phyloP scores from a whole-genome alignment of 1,140 invertebrate genomes.

The Lethrus apterus region DNA sequence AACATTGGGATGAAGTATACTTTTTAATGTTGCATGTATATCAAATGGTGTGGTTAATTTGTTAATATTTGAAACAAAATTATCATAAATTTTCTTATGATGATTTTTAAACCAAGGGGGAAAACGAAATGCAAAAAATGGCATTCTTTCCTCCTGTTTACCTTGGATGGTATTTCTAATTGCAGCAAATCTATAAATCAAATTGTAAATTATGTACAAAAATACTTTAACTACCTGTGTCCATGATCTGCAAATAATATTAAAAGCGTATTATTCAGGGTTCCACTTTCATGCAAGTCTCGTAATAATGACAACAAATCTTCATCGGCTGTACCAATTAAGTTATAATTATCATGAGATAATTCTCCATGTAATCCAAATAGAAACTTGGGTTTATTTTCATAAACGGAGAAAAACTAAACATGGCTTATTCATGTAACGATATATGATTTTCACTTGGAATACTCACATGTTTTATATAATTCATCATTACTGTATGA shows the following conservation, averaged over 20 bases:
- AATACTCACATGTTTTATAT: slow-evolving; percentile 55
- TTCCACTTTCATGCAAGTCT: slow-evolving; percentile 49
- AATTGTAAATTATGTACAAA: no score
- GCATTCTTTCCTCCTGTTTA: slow-evolving; percentile 81
- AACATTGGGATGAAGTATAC: slow-evolving; percentile 49
- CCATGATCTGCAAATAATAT: slow-evolving; percentile 87
- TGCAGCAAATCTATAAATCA: slow-evolving; percentile 63
- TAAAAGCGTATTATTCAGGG: slow-evolving; percentile 71
- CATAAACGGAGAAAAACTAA: slow-evolving; percentile 49
- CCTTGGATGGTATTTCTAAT: slow-evolving; percentile 81
- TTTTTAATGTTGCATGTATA: slow-evolving; percentile 63
- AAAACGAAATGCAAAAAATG: slow-evolving; percentile 74
- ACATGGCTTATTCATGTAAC: slow-evolving; percentile 6
- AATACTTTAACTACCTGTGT: no score
- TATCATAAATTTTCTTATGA: slow-evolving; percentile 53
- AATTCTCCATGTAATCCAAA: slow-evolving; percentile 85
- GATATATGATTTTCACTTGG: no score
- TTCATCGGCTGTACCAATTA: slow-evolving; percentile 66
- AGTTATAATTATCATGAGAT: slow-evolving; percentile 80
- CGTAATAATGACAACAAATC: slow-evolving; percentile 61
- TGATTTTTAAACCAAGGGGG: slow-evolving; percentile 58
- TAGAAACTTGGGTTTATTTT: slow-evolving; percentile 65
- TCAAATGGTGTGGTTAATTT: slow-evolving; percentile 76
- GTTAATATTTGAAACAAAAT: slow-evolving; percentile 60
- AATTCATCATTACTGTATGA: slow-evolving; percentile 61